Conservation (phyloP, 2,888 invertebrate species). For the Frankliniella intonsa region DNA sequence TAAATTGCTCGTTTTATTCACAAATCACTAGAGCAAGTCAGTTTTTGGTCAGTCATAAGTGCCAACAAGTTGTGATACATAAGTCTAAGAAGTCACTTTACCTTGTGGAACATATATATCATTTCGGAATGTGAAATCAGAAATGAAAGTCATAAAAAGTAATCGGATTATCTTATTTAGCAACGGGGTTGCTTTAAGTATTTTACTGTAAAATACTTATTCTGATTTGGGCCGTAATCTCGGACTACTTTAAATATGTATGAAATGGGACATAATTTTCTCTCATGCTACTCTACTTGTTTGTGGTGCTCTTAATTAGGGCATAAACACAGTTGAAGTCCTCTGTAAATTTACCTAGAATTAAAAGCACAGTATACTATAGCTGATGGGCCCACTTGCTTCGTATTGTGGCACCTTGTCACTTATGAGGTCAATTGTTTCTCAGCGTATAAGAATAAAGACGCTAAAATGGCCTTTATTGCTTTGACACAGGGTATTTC, state of each 20-base stretch:
- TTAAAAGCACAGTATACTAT: not conserved
- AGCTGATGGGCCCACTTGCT: slow-evolving; percentile 1
- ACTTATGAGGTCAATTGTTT: slow-evolving; percentile 6
- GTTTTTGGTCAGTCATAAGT: not conserved
- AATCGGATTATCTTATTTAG: no score
- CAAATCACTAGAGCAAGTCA: not conserved
- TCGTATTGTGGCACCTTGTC: not conserved
- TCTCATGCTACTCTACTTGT: no score
- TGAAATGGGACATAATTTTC: no score
- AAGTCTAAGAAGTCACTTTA: not conserved
- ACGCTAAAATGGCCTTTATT: not conserved
- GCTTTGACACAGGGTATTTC: slow-evolving; percentile 22
- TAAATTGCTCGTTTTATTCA: not conserved
- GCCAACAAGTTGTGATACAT: not conserved
- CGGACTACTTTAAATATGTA: no score
- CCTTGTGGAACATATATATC: no score
- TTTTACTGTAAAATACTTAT: no score
- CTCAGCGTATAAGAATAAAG: not conserved
- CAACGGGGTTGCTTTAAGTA: no score
- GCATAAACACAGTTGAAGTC: no score
- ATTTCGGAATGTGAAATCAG: no score
- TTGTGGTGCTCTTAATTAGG: no score
- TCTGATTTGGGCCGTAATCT: no score
- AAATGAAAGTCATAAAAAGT: no score
- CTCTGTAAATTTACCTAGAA: not conserved